phyloP scores from a whole-genome alignment of 2,888 invertebrate genomes.

The Catonia carolina region DNA sequence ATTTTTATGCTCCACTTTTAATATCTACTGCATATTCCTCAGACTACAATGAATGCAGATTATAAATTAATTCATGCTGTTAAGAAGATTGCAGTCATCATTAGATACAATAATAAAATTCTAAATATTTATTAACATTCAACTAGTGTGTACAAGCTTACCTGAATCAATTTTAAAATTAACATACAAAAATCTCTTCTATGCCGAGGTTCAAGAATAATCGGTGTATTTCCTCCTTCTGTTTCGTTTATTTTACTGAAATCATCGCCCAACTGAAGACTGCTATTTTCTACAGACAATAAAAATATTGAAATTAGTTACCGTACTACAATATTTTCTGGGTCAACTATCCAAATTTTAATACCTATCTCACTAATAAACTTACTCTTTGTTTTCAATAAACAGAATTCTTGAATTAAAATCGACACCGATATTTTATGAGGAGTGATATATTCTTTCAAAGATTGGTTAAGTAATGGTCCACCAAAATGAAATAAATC shows the following conservation, averaged over 20 bases:
- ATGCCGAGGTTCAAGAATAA: conserved; percentile 31
- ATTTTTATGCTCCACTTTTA: too few relatives aligned
- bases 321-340: too few relatives aligned
- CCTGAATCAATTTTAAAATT: conserved; percentile 67
- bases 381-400: conserved; percentile 51
- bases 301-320: conserved; percentile 9
- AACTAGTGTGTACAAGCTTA: too few relatives aligned
- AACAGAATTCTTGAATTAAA: conserved; percentile 67
- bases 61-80: too few relatives aligned
- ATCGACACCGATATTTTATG: conserved; percentile 73
- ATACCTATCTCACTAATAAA: too few relatives aligned
- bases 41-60: too few relatives aligned
- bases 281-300: conserved; percentile 44
- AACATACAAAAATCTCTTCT: conserved; percentile 72
- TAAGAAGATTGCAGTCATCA: too few relatives aligned
- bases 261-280: conserved; percentile 8
- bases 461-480: conserved; percentile 14
- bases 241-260: conserved; percentile 37
- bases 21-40: too few relatives aligned
- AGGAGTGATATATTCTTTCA: conserved; percentile 61
- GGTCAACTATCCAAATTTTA: too few relatives aligned
- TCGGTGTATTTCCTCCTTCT: background rate
- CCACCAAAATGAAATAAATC: conserved; percentile 16
- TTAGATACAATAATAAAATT: too few relatives aligned
- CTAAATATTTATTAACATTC: too few relatives aligned